Base-by-base conservation (phyloP, 2,888 invertebrate species). In the Frankliniella fusca region DNA sequence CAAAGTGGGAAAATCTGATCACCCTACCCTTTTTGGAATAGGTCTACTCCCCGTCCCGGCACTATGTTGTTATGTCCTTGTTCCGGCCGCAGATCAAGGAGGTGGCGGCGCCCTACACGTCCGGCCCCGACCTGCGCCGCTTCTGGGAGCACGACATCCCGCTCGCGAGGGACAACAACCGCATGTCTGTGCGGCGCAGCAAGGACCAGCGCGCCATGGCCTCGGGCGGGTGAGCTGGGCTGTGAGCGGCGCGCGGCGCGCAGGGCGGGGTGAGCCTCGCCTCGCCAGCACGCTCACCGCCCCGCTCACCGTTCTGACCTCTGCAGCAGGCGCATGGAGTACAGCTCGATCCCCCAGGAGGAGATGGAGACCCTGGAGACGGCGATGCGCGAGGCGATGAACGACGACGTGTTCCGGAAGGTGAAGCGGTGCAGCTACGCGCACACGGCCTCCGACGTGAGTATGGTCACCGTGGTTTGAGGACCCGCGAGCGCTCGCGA, bases 81-180 rank as follows among this genome's bases (percentile, higher is more conserved):
- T 38, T 38, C 38, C 38, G 38, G 3, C 38, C 85, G 54, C 83
- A 91, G 91, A 94, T 95, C 84, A 95, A 95, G 87, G 95, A 95
- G 88, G 94, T 95, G 12, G 93, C 93, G 0, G 94, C 95, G 81
- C 95, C 94, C 0, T 93, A 94, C 85, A 94, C 94, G 0, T 93
- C 93, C 0, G 93, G 93, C 84, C 92, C 93, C 48, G 93, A 93
- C 86, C 89, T 94, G 81, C 91, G 93, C 84, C 89, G 94, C 85
- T 94, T 94, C 88, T 95, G 95, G 94, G 93, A 94, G 86, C 92
- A 93, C 84, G 95, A 95, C 87, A 92, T 95, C 82, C 92, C 92
- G 82, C 90, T 93, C n/a, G 94, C 92, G 0, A 89, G 95, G 48
- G 92, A 93, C 84, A 89, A 89, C 28, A 94, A 94, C 86, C 89